These are phyloP conservation scores for Lacerta viridis DNA, from an alignment of 2,797 vertebrate genomes.

Conservation along the genomic window DNA sequence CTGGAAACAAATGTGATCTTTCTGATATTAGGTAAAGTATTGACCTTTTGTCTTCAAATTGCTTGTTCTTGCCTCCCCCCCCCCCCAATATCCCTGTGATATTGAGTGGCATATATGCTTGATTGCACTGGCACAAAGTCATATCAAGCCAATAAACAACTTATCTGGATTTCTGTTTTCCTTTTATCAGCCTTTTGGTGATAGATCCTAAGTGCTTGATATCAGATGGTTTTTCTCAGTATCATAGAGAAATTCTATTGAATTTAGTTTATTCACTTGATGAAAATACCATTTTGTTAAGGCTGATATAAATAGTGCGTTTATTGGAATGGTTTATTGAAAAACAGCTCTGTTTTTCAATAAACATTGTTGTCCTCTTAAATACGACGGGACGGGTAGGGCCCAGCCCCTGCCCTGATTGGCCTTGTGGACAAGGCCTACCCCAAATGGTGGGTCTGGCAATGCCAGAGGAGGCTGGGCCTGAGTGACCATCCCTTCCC, in stretches of 20 bases:
- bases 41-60: background rate
- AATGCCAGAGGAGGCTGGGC: too few species aligned
- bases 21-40: slow-evolving; percentile 92
- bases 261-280: background rate
- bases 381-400: too few species aligned
- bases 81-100: slow-evolving; percentile 22
- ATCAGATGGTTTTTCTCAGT: background rate
- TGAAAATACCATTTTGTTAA: rapidly evolving
- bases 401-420: too few species aligned
- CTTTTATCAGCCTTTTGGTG: background rate
- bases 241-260: background rate
- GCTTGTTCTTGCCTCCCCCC: background rate
- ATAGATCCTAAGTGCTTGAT: background rate
- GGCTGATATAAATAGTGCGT: slow-evolving; percentile 5
- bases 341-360: slow-evolving; percentile 1
- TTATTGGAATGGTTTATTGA: background rate
- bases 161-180: background rate
- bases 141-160: background rate
- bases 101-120: background rate
- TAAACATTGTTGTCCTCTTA: too few species aligned
- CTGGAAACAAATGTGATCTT: slow-evolving; percentile 98
- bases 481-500: too few species aligned
- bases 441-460: too few species aligned
- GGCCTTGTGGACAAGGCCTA: too few species aligned
- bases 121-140: background rate